These are phyloP conservation scores for Perognathus longimembris DNA, from an alignment of 2,113 vertebrate genomes.

Conservation along the genomic window DNA sequence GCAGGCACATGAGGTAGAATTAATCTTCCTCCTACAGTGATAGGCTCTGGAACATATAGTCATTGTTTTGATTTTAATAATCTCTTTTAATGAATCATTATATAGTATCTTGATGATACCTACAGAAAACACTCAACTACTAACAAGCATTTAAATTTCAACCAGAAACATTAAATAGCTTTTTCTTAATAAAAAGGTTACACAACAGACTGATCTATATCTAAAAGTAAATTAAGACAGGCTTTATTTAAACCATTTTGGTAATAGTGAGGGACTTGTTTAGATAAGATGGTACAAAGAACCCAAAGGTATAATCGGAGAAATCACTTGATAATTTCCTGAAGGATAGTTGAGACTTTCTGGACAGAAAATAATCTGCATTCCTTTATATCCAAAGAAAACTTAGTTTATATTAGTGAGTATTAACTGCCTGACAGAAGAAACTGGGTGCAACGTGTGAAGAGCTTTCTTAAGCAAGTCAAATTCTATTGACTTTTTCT, in stretches of 20 bases:
- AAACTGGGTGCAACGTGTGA: neutral
- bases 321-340: neutral
- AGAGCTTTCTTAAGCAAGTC: neutral
- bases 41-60: constrained; percentile 84
- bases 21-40: constrained; percentile 90
- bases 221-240: too few relatives aligned
- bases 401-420: constrained; percentile 1
- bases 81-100: neutral
- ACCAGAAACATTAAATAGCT: constrained; percentile 27
- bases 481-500: neutral
- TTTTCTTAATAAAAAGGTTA: constrained; percentile 23
- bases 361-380: neutral
- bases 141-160: constrained; percentile 33
- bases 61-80: constrained; percentile 28
- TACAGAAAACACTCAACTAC: neutral
- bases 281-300: neutral
- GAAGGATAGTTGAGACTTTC: neutral
- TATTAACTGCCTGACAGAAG: neutral
- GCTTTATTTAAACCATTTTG: neutral
- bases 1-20: constrained; percentile 93
- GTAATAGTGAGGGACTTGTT: neutral
- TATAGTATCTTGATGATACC: neutral
- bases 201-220: too few relatives aligned
- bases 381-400: neutral
- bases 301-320: neutral